Conservation (phyloP, 1,140 invertebrate genomes). For the Atopsyche davidsoni region DNA sequence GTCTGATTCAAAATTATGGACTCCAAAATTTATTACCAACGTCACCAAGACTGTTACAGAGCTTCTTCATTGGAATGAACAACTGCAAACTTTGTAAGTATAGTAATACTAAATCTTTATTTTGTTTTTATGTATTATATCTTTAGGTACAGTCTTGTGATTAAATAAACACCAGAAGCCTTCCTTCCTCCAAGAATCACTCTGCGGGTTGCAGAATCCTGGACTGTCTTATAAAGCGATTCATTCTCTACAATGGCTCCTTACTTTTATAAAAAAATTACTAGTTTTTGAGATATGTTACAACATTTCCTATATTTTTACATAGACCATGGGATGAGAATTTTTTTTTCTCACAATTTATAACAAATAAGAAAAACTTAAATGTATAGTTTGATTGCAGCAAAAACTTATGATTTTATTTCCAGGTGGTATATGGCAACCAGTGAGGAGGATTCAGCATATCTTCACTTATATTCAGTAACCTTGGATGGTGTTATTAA, state of each 20-base stretch:
- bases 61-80: conserved; percentile 71
- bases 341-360: too few species aligned
- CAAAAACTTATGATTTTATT: conserved; percentile 26
- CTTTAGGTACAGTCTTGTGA: background rate
- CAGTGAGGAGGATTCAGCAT: conserved; percentile 51
- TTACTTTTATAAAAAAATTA: too few species aligned
- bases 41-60: conserved; percentile 57
- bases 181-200: too few species aligned
- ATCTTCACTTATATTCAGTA: conserved; percentile 58
- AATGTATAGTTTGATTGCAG: too few species aligned
- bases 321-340: too few species aligned
- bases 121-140: conserved; percentile 7
- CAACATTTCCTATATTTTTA: too few species aligned
- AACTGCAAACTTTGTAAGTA: conserved; percentile 38
- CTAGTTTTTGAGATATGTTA: too few species aligned
- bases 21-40: conserved; percentile 32
- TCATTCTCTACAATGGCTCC: too few species aligned
- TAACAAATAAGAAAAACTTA: too few species aligned
- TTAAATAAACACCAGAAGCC: background rate
- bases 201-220: too few species aligned
- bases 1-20: conserved; percentile 31
- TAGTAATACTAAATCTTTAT: too few species aligned
- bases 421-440: conserved; percentile 65
- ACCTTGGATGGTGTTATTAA: conserved; percentile 34
- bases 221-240: too few species aligned